Evolutionary conservation across 1,140 invertebrate species (phyloP).

Genomic region (Nasonia giraulti): DNA sequence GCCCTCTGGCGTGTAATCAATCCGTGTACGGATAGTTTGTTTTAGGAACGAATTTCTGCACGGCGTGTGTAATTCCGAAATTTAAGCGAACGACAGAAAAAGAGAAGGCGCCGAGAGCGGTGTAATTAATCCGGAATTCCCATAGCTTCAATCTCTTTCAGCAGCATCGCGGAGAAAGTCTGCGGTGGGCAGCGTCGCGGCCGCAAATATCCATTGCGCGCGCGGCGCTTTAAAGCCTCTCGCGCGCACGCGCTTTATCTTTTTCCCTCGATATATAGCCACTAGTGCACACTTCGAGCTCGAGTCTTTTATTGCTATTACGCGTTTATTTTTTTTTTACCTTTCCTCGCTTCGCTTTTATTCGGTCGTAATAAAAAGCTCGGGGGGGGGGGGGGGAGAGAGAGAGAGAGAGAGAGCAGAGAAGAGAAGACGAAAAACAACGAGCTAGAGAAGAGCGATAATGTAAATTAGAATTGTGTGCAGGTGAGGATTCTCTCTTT

Average conservation of each 20-base stretch:
- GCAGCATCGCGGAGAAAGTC: background rate
- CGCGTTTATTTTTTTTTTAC: slow-evolving; percentile 9
- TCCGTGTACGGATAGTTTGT: too few species aligned
- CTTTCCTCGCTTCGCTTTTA: background rate
- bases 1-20: background rate
- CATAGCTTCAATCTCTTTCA: slow-evolving; percentile 22
- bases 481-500: slow-evolving; percentile 3
- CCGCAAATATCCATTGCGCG: slow-evolving; percentile 40
- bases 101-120: background rate
- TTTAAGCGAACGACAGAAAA: background rate
- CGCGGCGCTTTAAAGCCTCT: slow-evolving; percentile 8
- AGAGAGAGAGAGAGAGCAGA: background rate
- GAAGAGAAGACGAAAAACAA: background rate
- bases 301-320: slow-evolving; percentile 12
- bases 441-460: background rate
- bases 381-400: too few species aligned
- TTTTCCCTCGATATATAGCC: background rate
- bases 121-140: background rate
- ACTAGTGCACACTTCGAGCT: background rate
- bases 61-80: background rate
- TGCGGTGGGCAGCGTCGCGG: slow-evolving; percentile 2
- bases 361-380: background rate
- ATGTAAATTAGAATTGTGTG: slow-evolving; percentile 25
- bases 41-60: too few species aligned
- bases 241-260: slow-evolving; percentile 1